Evolutionary conservation across 2,888 invertebrate species (phyloP), one percentile per base, ranked within the genome.

Genomic region (Athetis lepigone): DNA sequence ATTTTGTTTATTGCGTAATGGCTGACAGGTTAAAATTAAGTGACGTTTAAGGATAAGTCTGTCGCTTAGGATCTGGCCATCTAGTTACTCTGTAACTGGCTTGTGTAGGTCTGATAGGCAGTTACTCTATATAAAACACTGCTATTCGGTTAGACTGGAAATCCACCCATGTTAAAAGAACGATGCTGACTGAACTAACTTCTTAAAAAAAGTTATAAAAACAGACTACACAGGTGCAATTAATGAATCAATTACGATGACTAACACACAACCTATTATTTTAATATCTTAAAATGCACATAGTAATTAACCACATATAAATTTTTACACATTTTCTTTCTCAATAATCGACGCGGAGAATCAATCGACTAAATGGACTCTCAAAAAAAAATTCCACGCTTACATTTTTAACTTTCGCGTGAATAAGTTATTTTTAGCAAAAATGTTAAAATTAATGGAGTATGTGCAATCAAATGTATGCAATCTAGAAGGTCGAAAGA

Each of bases 401-500:
- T 45, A 5, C 29, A 54, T 61, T 67, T 52, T 46, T 23, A 43
- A 23, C 8, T 25, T 43, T 16, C 39, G 68, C 36, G 57, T 23
- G 16, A 27, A 7, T 7, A 23, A 39, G 42, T 37, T 51, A 56
- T 65, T 75, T 73, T 61, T 46, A 56, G 46, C 7, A 9, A 47
- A 39, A 43, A 4, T 37, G 25, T 47, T 54, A 29, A 46, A 47
- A 52, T 75, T 62, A 73, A 49, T 75, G 65, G 73, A 60, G 62
- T 73, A 63, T 77, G 57, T 77, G 74, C 77, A 77, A 73, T 71
- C 50, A 19, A 45, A 54, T 66, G 59, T 70, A 39, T 60, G 73
- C 69, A 77, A 73, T 36, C 16, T 23, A 37, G 55, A 72, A 75
- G 75, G 75, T 65, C 36, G 61, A 36, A 21, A 25, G 4, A 16